Base-by-base conservation (phyloP, 2,797 vertebrate genomes). In the Tokudaia tokunoshimensis region DNA sequence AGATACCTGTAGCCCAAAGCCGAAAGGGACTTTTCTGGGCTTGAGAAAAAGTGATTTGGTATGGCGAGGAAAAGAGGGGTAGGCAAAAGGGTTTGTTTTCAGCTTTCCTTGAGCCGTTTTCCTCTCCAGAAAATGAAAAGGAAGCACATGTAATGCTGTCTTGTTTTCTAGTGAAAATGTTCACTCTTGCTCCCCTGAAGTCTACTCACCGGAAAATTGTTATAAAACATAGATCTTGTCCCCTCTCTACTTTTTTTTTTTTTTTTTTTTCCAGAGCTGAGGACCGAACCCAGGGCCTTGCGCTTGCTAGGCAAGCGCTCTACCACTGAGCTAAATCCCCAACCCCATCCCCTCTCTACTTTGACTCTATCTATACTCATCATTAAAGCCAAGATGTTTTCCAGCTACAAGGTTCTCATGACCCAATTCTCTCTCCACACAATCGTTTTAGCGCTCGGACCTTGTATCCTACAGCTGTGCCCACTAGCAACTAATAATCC, bases 21-120 rank as follows among this genome's bases (percentile, higher is more conserved):
- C 41, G 44, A 67, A 93, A 79, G 74, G 67, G 72, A 75, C 19
- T 14, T 76, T 76, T 29, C 41, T 76, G 11, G 17, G 17, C 37
- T 88, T 92, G 31, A 83, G 14, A 86, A 41, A 86, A 75, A 63
- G 80, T 72, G 47, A 52, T 84, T 94, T 76, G 65, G 65, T 76
- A 11, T 76, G 41, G 19, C n/a, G 61, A 95, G 20, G 78, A 75
- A 94, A 63, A 14, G 57, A 31, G 50, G 80, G 83, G 13, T 52
- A 75, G 3, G n/a, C 59, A 9, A 44, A 15, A 44, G 26, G 37
- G 24, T 11, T 41, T 37, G 37, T 17, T 50, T 41, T 76, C 75
- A 93, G 72, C 44, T 80, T 81, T 65, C 11, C n/a, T 91, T 78
- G 44, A 26, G 26, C 57, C 91, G 44, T 61, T 86, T 8, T 34